Percentiles rank a stretch among this genome's conserved stretches.
phyloP scores from a whole-genome alignment of 2,113 vertebrate genomes.

The Cephalopterus ornatus region DNA sequence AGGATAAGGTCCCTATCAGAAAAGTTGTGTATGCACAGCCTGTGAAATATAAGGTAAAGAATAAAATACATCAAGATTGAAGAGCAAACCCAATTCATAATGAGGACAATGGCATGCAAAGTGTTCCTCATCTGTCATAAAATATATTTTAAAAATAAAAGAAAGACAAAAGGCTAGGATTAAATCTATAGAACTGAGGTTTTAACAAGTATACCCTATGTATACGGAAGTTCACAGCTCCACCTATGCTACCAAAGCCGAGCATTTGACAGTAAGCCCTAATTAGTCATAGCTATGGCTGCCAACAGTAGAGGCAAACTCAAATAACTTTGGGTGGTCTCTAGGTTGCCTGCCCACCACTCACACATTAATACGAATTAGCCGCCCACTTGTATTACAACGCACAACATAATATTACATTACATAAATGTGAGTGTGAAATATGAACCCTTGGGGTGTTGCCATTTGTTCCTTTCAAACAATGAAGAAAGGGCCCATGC shows the following conservation, averaged over 20 bases:
- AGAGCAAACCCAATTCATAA: not conserved
- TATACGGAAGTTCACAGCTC: not conserved
- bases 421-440: not conserved
- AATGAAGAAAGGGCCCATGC: not conserved
- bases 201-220: not conserved
- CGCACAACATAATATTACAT: not conserved
- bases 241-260: not conserved
- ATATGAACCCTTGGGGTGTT: not conserved
- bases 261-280: not conserved
- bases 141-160: not conserved
- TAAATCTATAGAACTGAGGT: not conserved
- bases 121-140: not conserved
- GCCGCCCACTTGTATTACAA: not conserved
- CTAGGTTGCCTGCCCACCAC: not conserved
- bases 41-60: not conserved
- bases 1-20: not conserved
- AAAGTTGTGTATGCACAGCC: not conserved
- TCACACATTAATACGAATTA: not conserved
- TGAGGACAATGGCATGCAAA: not conserved
- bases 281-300: not conserved
- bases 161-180: not conserved
- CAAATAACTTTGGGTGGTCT: conserved; percentile 12
- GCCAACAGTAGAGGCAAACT: not conserved
- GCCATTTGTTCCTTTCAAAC: not conserved
- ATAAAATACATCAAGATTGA: not conserved